Evolutionary conservation across 2,888 invertebrate species (phyloP).

Genomic region (Drosophila merina): DNA sequence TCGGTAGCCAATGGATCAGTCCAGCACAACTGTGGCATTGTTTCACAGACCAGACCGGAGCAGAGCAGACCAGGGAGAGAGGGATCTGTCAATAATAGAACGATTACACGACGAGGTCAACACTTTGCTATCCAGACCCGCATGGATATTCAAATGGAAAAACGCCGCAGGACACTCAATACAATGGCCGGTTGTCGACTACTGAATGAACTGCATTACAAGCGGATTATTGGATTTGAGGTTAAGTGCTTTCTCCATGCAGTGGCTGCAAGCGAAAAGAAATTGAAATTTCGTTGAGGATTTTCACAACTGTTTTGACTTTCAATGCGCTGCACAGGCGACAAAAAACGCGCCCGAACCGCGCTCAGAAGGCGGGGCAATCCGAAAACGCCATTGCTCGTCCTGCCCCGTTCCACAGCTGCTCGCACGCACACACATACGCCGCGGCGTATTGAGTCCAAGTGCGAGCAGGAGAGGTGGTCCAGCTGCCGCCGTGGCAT

Average conservation of each 20-base stretch:
- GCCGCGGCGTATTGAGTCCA: conserved; percentile 18
- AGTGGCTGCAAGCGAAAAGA: conserved; percentile 51
- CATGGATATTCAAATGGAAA: conserved; percentile 68
- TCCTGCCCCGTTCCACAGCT: conserved; percentile 31
- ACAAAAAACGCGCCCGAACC: conserved; percentile 57
- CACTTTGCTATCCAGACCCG: conserved; percentile 43
- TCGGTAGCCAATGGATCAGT: conserved; percentile 49
- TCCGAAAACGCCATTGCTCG: conserved; percentile 73
- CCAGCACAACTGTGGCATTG: conserved; percentile 65
- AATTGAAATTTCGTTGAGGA: conserved; percentile 53
- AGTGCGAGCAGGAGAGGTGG: conserved; percentile 9
- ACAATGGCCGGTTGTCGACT: conserved; percentile 51
- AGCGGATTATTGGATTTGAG: conserved; percentile 80
- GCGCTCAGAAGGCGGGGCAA: conserved; percentile 72
- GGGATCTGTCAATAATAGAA: conserved; percentile 69
- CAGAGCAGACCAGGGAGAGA: conserved; percentile 39
- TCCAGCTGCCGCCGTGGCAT: conserved; percentile 59
- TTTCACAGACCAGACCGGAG: conserved; percentile 33
- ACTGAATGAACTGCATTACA: conserved; percentile 71
- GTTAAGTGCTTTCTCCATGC: conserved; percentile 68
- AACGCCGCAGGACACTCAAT: conserved; percentile 58
- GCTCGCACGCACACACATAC: conserved; percentile 34
- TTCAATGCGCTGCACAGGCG: conserved; percentile 47
- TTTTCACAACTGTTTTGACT: conserved; percentile 71
- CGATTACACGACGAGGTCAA: conserved; percentile 74